Percentiles rank a stretch among this genome's conserved stretches.
Conservation (phyloP, 2,888 invertebrate species). For the Athrips mouffetella region DNA sequence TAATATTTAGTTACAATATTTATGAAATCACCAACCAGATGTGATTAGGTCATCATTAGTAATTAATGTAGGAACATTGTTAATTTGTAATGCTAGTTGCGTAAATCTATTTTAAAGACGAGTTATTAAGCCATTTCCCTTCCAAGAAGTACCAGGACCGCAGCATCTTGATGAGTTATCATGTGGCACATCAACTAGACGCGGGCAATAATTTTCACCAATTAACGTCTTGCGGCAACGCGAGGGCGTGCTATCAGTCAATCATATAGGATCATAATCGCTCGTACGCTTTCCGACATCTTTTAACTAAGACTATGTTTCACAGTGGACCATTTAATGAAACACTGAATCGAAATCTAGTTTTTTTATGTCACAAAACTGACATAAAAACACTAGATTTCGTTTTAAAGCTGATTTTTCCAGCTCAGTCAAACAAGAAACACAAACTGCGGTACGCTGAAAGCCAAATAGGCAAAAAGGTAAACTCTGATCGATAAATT, state of each 20-base stretch:
- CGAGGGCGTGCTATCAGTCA: background rate
- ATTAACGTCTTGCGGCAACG: background rate
- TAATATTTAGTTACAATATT: background rate
- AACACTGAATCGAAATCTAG: background rate
- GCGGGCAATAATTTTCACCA: conserved; percentile 10
- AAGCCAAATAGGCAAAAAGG: background rate
- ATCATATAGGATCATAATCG: conserved; percentile 2
- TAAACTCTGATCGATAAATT: conserved; percentile 2
- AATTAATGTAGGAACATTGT: no score
- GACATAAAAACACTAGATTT: no score
- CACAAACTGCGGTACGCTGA: background rate
- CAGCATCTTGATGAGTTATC: conserved; percentile 1
- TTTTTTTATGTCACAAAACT: background rate
- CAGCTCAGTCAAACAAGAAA: background rate
- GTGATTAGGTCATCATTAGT: no score
- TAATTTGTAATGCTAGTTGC: no score
- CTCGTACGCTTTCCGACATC: conserved; percentile 2
- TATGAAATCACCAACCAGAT: background rate
- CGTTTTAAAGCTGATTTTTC: background rate
- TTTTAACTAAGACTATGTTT: no score
- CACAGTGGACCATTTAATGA: no score
- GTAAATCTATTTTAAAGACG: background rate
- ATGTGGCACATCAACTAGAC: conserved; percentile 2
- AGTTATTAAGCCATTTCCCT: background rate
- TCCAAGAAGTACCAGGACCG: background rate